These are phyloP conservation scores for Laothoe populi DNA, from an alignment of 2,888 invertebrate genomes.

Conservation along the genomic window DNA sequence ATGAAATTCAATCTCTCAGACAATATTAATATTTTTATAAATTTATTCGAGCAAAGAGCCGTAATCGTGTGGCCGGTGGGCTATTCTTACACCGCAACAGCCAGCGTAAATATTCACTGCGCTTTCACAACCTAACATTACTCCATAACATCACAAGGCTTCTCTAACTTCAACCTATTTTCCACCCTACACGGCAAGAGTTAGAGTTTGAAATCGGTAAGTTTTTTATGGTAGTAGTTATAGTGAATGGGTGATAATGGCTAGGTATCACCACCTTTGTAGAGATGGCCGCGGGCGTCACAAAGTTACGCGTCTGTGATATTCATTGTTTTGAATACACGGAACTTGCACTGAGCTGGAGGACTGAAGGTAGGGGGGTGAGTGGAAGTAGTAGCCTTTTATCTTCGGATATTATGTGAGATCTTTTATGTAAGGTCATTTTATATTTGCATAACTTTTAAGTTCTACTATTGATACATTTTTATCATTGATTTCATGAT, in stretches of 20 bases:
- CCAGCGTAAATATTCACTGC: slow-evolving; percentile 26
- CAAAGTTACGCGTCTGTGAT: slow-evolving; percentile 29
- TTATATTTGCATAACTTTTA: too few species aligned
- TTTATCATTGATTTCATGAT: too few species aligned
- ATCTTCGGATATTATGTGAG: not conserved
- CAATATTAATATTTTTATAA: not conserved
- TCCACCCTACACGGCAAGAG: not conserved
- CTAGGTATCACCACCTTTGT: slow-evolving; percentile 30
- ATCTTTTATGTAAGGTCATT: too few species aligned
- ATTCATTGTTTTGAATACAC: slow-evolving; percentile 29
- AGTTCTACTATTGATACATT: too few species aligned
- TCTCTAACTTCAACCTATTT: not conserved
- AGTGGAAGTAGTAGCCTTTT: not conserved
- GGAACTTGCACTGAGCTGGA: slow-evolving; percentile 14
- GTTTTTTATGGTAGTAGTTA: not conserved
- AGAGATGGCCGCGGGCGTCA: slow-evolving; percentile 28
- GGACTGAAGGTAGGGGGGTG: not conserved
- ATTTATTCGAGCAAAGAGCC: slow-evolving; percentile 1
- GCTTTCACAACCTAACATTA: slow-evolving; percentile 25
- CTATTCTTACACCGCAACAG: slow-evolving; percentile 19
- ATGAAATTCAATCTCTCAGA: not conserved
- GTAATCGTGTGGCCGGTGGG: slow-evolving; percentile 14
- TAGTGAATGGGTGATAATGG: not conserved
- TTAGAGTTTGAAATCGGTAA: not conserved
- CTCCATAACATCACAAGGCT: not conserved